Percentiles rank a stretch among this genome's conserved stretches.
These are phyloP conservation scores for Gymnoscelis rufifasciata DNA, from an alignment of 2,888 invertebrate genomes.

Conservation along the genomic window DNA sequence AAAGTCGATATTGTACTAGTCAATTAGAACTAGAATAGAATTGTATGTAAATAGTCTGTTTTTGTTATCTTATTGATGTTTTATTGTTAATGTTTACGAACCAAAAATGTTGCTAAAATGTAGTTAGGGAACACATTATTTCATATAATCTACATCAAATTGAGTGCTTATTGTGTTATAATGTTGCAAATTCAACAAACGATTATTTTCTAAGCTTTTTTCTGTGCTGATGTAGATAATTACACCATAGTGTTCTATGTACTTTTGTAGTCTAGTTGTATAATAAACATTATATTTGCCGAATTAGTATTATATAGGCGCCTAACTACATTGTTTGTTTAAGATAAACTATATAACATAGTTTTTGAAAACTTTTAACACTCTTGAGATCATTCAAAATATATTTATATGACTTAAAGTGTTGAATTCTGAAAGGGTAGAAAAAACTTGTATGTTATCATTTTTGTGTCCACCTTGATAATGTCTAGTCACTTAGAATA, in stretches of 20 bases:
- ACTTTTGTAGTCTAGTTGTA: constrained; percentile 28
- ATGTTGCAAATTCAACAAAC: constrained; percentile 15
- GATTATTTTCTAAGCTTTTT: constrained; percentile 27
- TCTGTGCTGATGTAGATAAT: constrained; percentile 41
- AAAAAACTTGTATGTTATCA: no score
- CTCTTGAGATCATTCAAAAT: constrained; percentile 49
- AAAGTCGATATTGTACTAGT: constrained; percentile 64
- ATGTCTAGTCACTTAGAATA: no score
- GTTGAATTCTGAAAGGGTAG: no score
- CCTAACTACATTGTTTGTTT: constrained; percentile 40
- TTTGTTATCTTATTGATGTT: constrained; percentile 72
- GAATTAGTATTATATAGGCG: constrained; percentile 72
- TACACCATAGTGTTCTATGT: constrained; percentile 68
- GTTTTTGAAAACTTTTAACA: constrained; percentile 60
- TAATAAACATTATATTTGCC: constrained; percentile 60
- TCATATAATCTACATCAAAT: constrained; percentile 16
- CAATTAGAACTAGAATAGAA: constrained; percentile 32
- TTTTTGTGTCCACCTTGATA: no score
- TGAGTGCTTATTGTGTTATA: constrained; percentile 20
- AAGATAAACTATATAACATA: constrained; percentile 38
- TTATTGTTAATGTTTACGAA: constrained; percentile 68
- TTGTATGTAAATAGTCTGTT: constrained; percentile 66
- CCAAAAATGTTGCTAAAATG: constrained; percentile 42
- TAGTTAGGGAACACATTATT: constrained; percentile 11
- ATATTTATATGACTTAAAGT: constrained; percentile 34